Conservation (phyloP, 2,113 vertebrate genomes). For the Hyaena hyaena region DNA sequence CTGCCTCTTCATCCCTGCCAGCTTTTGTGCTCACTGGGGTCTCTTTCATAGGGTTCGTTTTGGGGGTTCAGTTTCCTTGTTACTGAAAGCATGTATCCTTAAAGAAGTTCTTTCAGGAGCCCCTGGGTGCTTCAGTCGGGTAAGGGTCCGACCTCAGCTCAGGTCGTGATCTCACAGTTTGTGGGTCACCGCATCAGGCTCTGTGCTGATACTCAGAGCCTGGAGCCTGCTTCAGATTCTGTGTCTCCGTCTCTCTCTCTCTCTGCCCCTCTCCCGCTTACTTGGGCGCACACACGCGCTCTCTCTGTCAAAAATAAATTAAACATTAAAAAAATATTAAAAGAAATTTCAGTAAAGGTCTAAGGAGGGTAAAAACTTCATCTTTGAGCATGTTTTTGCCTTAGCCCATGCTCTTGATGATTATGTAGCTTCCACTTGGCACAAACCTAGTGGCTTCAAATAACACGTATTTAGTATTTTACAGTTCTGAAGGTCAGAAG, state of each 20-base stretch:
- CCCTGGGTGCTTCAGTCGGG: no score
- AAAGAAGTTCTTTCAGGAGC: background rate
- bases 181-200: no score
- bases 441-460: background rate
- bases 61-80: background rate
- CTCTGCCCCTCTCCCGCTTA: no score
- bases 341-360: background rate
- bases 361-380: background rate
- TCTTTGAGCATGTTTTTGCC: background rate
- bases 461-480: background rate
- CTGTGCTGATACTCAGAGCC: no score
- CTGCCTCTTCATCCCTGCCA: background rate
- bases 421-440: background rate
- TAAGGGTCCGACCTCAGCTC: no score
- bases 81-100: background rate
- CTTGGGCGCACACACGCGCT: no score
- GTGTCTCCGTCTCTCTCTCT: no score
- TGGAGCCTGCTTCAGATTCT: no score
- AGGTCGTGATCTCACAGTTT: no score
- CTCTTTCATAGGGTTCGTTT: background rate
- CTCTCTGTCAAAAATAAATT: no score
- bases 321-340: no score
- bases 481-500: background rate
- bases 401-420: background rate
- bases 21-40: background rate